phyloP scores from a whole-genome alignment of 2,113 vertebrate species.

The Megalops atlanticus region DNA sequence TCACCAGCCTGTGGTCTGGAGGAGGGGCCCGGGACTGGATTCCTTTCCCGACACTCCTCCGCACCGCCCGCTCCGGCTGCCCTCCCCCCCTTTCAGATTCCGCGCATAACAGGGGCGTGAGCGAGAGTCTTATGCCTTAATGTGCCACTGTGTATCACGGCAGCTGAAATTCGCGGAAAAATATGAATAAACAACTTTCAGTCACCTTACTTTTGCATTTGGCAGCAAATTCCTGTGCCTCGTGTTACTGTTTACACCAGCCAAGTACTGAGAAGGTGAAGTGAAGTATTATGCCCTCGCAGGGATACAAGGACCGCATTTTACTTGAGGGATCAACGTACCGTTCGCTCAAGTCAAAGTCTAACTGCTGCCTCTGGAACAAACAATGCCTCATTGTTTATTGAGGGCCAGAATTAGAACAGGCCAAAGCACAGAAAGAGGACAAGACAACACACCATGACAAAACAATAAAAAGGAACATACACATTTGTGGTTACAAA shows the following conservation, averaged over 20 bases:
- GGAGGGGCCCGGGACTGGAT: conserved; percentile 21
- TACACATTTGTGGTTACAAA: too few species aligned
- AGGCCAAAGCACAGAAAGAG: not conserved
- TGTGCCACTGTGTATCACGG: not conserved
- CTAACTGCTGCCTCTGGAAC: not conserved
- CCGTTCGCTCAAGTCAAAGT: too few species aligned
- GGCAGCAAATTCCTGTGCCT: not conserved
- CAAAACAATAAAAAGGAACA: not conserved
- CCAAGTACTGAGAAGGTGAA: conserved; percentile 38
- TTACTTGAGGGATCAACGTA: too few species aligned
- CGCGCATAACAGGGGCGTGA: conserved; percentile 58
- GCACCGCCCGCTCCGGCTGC: too few species aligned
- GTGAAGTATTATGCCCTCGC: too few species aligned
- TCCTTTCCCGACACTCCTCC: conserved; percentile 43
- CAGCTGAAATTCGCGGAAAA: conserved; percentile 19
- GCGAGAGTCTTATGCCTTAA: not conserved
- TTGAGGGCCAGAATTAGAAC: conserved; percentile 6
- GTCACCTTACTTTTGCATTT: too few species aligned
- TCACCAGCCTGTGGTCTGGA: not conserved
- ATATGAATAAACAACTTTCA: too few species aligned
- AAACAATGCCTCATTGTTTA: conserved; percentile 9
- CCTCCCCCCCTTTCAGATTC: conserved; percentile 59
- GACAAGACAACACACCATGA: not conserved
- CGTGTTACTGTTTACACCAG: not conserved
- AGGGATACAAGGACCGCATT: too few species aligned